A percentile compares a stretch with the other conserved stretches of the same genome.
These are phyloP conservation scores for Noctua pronuba DNA, from an alignment of 2,888 invertebrate genomes.

Conservation along the genomic window DNA sequence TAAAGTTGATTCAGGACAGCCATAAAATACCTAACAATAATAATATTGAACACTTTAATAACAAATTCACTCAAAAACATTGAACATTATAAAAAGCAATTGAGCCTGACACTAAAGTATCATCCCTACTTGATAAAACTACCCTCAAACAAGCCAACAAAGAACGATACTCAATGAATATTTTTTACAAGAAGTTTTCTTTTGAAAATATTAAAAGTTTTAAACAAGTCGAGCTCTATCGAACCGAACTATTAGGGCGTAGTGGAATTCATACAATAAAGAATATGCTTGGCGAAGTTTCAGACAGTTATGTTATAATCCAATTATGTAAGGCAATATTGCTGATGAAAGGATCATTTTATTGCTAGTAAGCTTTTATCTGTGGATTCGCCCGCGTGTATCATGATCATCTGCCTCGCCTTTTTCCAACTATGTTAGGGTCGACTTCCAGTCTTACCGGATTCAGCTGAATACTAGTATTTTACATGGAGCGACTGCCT, in stretches of 20 bases:
- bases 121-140: conserved; percentile 41
- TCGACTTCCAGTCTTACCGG: no score
- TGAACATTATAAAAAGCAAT: conserved; percentile 18
- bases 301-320: conserved; percentile 22
- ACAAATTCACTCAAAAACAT: background rate
- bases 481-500: no score
- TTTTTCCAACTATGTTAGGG: no score
- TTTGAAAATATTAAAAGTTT: conserved; percentile 55
- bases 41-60: background rate
- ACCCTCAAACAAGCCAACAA: conserved; percentile 14
- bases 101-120: conserved; percentile 11
- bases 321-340: conserved; percentile 36
- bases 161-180: conserved; percentile 35
- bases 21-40: background rate
- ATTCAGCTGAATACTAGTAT: no score
- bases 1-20: background rate
- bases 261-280: conserved; percentile 3
- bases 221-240: conserved; percentile 26
- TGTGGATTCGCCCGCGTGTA: background rate
- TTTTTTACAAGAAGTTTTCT: conserved; percentile 38
- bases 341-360: conserved; percentile 32
- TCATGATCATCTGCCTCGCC: no score
- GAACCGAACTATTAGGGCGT: conserved; percentile 29
- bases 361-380: background rate
- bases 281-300: conserved; percentile 37